Base-by-base conservation (phyloP, 2,113 vertebrate genomes). In the Hepsetus odoe region DNA sequence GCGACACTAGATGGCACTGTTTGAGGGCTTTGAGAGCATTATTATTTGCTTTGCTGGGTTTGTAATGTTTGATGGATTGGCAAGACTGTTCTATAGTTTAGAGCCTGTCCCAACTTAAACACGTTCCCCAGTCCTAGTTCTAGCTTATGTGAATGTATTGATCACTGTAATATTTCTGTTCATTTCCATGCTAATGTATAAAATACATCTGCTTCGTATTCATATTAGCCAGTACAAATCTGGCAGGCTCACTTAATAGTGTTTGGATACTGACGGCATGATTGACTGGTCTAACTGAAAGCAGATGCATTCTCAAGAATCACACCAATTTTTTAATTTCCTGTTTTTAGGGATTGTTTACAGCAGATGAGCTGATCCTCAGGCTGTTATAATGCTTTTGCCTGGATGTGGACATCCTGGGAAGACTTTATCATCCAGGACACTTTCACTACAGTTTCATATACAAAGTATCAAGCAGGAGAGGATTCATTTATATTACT, bases 1-100 rank as follows among this genome's bases (percentile, higher is more conserved):
- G 4, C 8, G 18, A 18, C 61, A 76, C 74, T 66, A 76, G 74
- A 66, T 30, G 74, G 74, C 46, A 22, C 44, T 76, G 30, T 64
- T 11, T 51, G 40, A 42, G 9, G 33, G 20, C 51, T n/a, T n/a
- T n/a, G n/a, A n/a, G n/a, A n/a, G n/a, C n/a, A n/a, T n/a, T n/a
- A n/a, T n/a, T n/a, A n/a, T n/a, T n/a, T n/a, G n/a, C n/a, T n/a
- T n/a, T n/a, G n/a, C n/a, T n/a, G n/a, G n/a, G n/a, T n/a, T n/a
- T n/a, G n/a, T n/a, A n/a, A n/a, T n/a, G n/a, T n/a, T n/a, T n/a
- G n/a, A n/a, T n/a, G n/a, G n/a, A n/a, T n/a, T n/a, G n/a, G n/a
- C n/a, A n/a, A n/a, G n/a, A n/a, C n/a, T n/a, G n/a, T n/a, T n/a
- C n/a, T n/a, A n/a, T n/a, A n/a, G n/a, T n/a, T n/a, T n/a, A n/a